phyloP scores from a whole-genome alignment of 2,888 invertebrate species.

The Fragum fragum region DNA sequence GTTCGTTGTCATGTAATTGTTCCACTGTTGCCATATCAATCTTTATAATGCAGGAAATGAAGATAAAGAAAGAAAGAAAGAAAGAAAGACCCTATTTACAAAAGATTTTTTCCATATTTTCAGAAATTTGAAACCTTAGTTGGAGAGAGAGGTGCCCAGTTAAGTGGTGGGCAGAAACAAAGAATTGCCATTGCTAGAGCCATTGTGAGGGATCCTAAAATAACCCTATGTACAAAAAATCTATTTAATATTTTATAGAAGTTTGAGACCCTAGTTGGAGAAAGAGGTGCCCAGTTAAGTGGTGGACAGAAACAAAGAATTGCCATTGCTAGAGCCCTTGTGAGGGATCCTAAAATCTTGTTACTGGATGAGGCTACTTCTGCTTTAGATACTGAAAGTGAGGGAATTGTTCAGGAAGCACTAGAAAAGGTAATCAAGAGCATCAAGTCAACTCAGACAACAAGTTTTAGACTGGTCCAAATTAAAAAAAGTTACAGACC shows the following conservation, averaged over 20 bases:
- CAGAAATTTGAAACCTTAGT: slow-evolving; percentile 87
- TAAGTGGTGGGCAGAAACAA: slow-evolving; percentile 87
- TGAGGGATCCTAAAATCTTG: slow-evolving; percentile 91
- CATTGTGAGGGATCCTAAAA: slow-evolving; percentile 90
- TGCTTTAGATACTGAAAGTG: slow-evolving; percentile 85
- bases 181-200: slow-evolving; percentile 88
- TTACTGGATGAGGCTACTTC: slow-evolving; percentile 86
- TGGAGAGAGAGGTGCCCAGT: slow-evolving; percentile 86
- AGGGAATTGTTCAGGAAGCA: slow-evolving; percentile 91
- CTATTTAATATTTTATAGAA: slow-evolving; percentile 72
- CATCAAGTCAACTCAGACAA: no score
- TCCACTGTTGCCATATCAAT: no score
- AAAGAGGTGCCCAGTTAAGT: slow-evolving; percentile 86
- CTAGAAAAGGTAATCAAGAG: slow-evolving; percentile 88
- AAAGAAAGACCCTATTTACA: no score
- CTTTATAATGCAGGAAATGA: no score
- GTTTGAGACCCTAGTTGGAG: slow-evolving; percentile 87
- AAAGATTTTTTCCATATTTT: no score
- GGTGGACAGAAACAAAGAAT: slow-evolving; percentile 87
- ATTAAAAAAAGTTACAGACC: no score
- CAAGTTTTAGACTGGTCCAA: no score
- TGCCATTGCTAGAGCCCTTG: slow-evolving; percentile 87
- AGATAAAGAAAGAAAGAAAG: no score
- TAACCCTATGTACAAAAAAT: no score
- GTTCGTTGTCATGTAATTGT: no score